These are phyloP conservation scores for Galaxias olidus DNA, from an alignment of 2,797 vertebrate genomes.

Conservation along the genomic window DNA sequence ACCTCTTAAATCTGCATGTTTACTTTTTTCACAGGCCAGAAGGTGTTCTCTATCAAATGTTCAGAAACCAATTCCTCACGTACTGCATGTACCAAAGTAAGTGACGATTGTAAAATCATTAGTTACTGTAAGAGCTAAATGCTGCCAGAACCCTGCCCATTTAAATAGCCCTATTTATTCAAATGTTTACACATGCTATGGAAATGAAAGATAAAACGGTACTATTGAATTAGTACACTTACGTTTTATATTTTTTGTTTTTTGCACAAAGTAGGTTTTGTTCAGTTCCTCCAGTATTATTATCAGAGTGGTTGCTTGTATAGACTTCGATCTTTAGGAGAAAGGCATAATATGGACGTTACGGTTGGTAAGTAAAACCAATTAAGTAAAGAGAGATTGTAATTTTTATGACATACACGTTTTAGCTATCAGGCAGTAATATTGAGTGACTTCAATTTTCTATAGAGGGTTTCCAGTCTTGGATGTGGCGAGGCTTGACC, in stretches of 20 bases:
- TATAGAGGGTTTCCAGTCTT: conserved; percentile 97
- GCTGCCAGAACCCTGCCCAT: too few relatives aligned
- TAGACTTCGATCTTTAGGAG: conserved; percentile 88
- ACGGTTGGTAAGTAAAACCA: conserved; percentile 86
- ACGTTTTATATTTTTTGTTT: background rate
- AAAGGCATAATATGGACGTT: conserved; percentile 95
- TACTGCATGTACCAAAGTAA: conserved; percentile 98
- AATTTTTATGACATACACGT: background rate
- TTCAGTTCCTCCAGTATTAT: conserved; percentile 98
- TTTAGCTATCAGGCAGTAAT: background rate
- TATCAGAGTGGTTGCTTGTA: conserved; percentile 97
- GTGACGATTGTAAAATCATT: conserved; percentile 29
- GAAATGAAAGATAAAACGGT: background rate
- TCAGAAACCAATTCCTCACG: conserved; percentile 92
- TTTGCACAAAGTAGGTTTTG: conserved; percentile 79
- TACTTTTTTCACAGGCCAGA: conserved; percentile 83
- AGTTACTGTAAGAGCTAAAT: background rate
- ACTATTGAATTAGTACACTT: background rate
- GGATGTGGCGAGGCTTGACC: conserved; percentile 98
- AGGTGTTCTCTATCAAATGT: conserved; percentile 94
- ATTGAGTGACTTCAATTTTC: background rate
- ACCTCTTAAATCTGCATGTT: background rate
- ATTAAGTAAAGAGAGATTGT: background rate
- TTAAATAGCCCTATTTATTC: too few relatives aligned
- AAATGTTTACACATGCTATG: too few relatives aligned